These are phyloP conservation scores for Chiroxiphia lanceolata DNA, from an alignment of 2,797 vertebrate species.

Conservation along the genomic window DNA sequence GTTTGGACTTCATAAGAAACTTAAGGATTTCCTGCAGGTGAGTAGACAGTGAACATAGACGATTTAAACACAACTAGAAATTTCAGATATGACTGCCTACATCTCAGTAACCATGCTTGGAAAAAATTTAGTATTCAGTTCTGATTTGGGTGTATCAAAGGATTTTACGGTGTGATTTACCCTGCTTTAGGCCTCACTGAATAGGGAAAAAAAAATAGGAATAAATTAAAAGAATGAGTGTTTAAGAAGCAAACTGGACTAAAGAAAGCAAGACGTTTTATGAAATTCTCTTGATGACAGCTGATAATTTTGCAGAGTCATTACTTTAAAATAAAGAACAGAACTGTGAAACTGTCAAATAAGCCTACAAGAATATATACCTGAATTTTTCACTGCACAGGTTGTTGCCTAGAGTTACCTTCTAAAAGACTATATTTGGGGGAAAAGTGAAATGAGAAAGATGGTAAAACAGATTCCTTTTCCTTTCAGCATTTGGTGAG, in stretches of 20 bases:
- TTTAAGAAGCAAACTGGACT: background rate
- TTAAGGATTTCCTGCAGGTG: background rate
- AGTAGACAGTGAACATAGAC: background rate
- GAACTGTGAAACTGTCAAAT: background rate
- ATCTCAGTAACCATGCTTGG: background rate
- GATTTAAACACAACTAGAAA: background rate
- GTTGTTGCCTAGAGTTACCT: background rate
- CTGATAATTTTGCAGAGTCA: background rate
- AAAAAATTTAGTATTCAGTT: background rate
- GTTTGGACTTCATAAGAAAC: background rate
- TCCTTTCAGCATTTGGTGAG: background rate
- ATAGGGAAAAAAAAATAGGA: background rate
- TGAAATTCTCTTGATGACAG: background rate
- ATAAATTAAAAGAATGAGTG: background rate
- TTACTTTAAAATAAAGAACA: background rate
- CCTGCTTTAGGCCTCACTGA: background rate
- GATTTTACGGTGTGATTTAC: background rate
- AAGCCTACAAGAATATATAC: background rate
- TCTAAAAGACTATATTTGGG: background rate
- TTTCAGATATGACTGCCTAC: background rate
- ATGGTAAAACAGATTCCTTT: background rate
- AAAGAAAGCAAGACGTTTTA: background rate
- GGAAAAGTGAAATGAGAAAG: background rate
- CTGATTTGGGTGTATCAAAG: fast-evolving
- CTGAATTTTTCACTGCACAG: background rate